phyloP scores from a whole-genome alignment of 2,797 vertebrate species.

The Phaenicophaeus curvirostris region DNA sequence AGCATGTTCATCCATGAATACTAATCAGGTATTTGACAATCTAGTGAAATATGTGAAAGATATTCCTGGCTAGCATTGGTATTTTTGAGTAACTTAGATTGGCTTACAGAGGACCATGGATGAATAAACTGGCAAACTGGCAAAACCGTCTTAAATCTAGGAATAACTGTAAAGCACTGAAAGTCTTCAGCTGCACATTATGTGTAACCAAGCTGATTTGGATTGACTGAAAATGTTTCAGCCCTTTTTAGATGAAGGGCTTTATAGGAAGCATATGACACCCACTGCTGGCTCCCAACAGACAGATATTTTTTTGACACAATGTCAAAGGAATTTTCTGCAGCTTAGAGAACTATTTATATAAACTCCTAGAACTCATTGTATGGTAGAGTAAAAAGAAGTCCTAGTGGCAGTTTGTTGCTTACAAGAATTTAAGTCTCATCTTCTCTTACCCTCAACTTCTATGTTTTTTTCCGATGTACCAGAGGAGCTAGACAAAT shows the following conservation, averaged over 20 bases:
- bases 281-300: background rate
- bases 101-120: background rate
- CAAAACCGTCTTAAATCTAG: background rate
- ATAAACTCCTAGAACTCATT: background rate
- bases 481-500: background rate
- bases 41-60: background rate
- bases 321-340: background rate
- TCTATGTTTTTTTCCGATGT: background rate
- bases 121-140: background rate
- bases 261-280: background rate
- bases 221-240: background rate
- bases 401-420: background rate
- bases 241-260: background rate
- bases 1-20: background rate
- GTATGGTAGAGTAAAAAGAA: background rate
- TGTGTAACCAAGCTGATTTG: background rate
- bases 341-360: background rate
- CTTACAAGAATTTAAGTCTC: background rate
- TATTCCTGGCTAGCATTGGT: background rate
- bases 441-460: background rate
- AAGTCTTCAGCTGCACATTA: background rate
- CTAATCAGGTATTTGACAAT: background rate
- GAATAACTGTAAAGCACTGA: background rate
- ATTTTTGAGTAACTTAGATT: background rate
- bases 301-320: background rate